Base-by-base conservation (phyloP, 2,113 vertebrate species). In the Ammodramus savannarum region DNA sequence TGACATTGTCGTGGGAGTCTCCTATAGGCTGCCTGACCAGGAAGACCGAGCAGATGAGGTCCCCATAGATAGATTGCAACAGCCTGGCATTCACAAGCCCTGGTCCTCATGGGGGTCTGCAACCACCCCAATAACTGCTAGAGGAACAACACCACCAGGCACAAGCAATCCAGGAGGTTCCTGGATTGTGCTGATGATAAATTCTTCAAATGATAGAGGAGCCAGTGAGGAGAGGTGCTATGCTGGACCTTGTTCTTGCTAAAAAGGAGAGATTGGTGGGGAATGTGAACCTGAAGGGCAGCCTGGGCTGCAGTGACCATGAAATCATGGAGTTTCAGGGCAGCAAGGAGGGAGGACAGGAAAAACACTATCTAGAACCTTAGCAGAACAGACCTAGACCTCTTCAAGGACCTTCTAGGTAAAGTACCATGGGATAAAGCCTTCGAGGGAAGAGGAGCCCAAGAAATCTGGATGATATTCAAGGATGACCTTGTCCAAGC, bases 121-220 rank as follows among this genome's bases (percentile, higher is more conserved):
- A 67, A 66, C 20, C 43, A 34, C 36, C 9, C 9, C 36, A 43
- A 7, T 17, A 76, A 14, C 44, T 51, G 38, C 62, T 76, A 38
- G 36, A 68, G 36, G 32, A 76, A 5, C 43, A 58, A 2, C 17
- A 32, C 9, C 36, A 31, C 13, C 0, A 0, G 21, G 17, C 6
- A 26, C 26, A 51, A 49, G 14, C 6, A 86, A 22, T 22, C 17
- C 7, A 14, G 44, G 7, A 59, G 10, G 4, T 44, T 86, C 62
- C 26, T 76, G 32, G 32, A 36, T 26, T 32, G 16, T 26, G 17
- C 43, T 85, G 61, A 49, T 43, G 31, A 10, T 36, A 59, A 36
- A 11, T 36, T 67, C 36, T 59, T 26, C 65, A 59, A 85, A 66
- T 22, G 27, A 22, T 13, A 25, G 62, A 36, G 62, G 13, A 59